Evolutionary conservation across 2,113 vertebrate species (phyloP), one percentile per base, ranked within the genome.

Genomic region (Hucho hucho): DNA sequence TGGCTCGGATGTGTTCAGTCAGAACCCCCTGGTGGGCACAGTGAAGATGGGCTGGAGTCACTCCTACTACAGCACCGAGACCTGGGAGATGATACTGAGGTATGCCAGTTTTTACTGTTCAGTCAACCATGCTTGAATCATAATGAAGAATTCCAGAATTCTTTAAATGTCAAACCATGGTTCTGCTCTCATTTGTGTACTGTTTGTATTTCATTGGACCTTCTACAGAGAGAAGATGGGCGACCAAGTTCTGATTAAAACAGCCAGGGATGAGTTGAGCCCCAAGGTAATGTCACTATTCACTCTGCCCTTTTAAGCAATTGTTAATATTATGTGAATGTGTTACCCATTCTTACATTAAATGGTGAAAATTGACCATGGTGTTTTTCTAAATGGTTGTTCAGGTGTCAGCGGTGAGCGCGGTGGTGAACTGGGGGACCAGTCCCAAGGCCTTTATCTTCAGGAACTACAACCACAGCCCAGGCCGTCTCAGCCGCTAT

Each of bases 21-120:
- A 93, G 78, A 94, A 93, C 75, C 88, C 76, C 0, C 83, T 94
- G 69, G 86, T 94, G 11, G 92, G 92, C 61, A 92, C 91, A 0
- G 47, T 94, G 79, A 91, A 93, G 79, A 93, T 94, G 93, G 92
- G 91, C 76, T 93, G 89, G 92, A 91, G 72, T 75, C 92, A 94
- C 76, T 92, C 92, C 29, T 94, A 93, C 82, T 94, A 94, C 72
- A 87, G 81, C 85, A 90, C 92, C 6, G 85, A 91, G 75, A 93
- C 85, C 64, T 94, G 92, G 93, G 92, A 94, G 80, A 77, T 1
- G 58, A 88, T 94, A 68, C 82, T 93, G 37, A 83, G 76, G 92
- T 92, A 69, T 12, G 58, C 13, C 25, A 86, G 14, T 16, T 68
- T 20, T 68, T 9, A 68, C 20, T 63, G n/a, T 63, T 25, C 18